A percentile compares a stretch with the other conserved stretches of the same genome.
Conservation (phyloP, 2,888 invertebrate species). For the Physocephala rufipes region DNA sequence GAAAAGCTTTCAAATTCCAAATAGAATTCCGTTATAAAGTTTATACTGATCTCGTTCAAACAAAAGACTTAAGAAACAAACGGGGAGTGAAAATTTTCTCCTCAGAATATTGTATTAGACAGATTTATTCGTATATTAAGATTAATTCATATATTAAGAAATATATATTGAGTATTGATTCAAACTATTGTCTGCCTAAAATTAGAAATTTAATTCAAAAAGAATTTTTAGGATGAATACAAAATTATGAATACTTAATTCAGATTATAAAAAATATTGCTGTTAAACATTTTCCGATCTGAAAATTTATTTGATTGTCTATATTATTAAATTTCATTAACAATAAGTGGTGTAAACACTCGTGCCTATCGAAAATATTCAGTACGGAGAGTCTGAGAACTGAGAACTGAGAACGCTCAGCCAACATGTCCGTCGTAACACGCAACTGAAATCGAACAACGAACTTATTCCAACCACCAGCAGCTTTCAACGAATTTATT, state of each 20-base stretch:
- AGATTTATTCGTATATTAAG: neutral
- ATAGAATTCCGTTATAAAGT: too few species aligned
- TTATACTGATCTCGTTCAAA: neutral
- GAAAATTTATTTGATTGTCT: neutral
- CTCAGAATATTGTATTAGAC: too few species aligned
- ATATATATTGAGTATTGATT: neutral
- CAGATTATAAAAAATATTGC: neutral
- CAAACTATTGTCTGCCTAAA: neutral
- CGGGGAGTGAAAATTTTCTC: too few species aligned
- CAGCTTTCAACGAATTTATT: neutral
- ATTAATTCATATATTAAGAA: too few species aligned
- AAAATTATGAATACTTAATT: neutral
- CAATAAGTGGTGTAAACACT: neutral
- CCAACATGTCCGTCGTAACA: conserved; percentile 8
- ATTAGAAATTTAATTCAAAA: too few species aligned
- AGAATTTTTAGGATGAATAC: neutral
- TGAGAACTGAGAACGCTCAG: too few species aligned
- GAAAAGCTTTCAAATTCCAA: too few species aligned
- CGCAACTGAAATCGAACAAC: conserved; percentile 17
- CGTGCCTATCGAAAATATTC: neutral
- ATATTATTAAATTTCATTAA: conserved; percentile 3
- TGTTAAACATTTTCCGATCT: neutral
- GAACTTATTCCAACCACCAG: conserved; percentile 16
- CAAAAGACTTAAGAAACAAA: conserved; percentile 9
- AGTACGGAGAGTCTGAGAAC: too few species aligned